Evolutionary conservation across 2,888 invertebrate genomes (phyloP).

Genomic region (Neria commutata): DNA sequence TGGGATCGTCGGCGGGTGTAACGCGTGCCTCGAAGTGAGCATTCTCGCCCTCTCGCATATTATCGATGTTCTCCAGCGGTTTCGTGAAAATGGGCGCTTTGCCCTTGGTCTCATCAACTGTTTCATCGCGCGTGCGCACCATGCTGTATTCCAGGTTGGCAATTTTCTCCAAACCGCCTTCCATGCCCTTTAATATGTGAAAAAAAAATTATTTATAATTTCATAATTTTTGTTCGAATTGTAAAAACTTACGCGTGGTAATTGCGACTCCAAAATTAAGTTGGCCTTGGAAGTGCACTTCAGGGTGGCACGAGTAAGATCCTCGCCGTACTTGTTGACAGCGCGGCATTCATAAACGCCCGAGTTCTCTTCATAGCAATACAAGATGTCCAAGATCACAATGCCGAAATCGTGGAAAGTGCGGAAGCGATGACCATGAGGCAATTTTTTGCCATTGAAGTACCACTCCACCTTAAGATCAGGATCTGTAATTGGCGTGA

Average conservation of each 20-base stretch:
- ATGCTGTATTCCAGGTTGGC: conserved; percentile 90
- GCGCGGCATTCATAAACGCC: conserved; percentile 94
- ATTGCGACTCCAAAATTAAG: conserved; percentile 89
- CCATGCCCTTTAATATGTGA: conserved; percentile 74
- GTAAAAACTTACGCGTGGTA: conserved; percentile 75
- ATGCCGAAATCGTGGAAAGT: conserved; percentile 98
- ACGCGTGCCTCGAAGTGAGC: conserved; percentile 89
- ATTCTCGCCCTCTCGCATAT: conserved; percentile 87
- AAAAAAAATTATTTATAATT: not conserved
- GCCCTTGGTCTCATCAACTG: conserved; percentile 75
- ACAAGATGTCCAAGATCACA: conserved; percentile 92
- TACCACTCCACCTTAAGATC: conserved; percentile 95
- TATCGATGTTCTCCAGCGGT: conserved; percentile 85
- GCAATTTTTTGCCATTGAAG: conserved; percentile 89
- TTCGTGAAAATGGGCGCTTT: conserved; percentile 90
- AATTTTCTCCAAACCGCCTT: conserved; percentile 91
- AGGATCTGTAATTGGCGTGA: conserved; percentile 94
- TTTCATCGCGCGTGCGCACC: conserved; percentile 76
- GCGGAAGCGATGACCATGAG: conserved; percentile 93
- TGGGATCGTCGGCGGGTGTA: conserved; percentile 89
- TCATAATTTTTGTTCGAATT: no score
- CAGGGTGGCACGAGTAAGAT: conserved; percentile 81
- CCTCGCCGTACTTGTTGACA: conserved; percentile 87
- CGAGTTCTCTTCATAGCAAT: conserved; percentile 95
- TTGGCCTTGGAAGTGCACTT: conserved; percentile 89